phyloP scores from a whole-genome alignment of 2,888 invertebrate species.

The Heliconius ismenius region DNA sequence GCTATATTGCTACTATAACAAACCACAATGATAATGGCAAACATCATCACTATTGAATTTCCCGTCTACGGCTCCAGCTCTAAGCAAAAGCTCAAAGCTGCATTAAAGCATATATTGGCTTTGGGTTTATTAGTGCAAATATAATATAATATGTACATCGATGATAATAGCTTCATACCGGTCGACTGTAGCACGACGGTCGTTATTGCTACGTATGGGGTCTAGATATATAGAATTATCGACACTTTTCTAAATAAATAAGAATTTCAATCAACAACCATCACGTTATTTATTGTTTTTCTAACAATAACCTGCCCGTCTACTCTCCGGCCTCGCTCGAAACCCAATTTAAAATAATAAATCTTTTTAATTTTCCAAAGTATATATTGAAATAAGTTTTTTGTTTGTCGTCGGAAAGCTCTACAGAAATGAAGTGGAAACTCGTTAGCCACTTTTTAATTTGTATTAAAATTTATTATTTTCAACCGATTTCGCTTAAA shows the following conservation, averaged over 20 bases:
- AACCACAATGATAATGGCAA: too few species aligned
- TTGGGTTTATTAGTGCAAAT: neutral
- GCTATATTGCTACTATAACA: neutral
- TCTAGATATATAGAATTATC: too few species aligned
- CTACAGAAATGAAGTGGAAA: conserved; percentile 23
- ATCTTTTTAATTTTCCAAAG: conserved; percentile 18
- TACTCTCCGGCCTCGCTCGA: neutral
- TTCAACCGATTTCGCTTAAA: neutral
- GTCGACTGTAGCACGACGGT: too few species aligned
- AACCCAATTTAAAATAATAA: conserved; percentile 20
- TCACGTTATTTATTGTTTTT: neutral
- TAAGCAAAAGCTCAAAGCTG: neutral
- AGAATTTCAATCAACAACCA: neutral
- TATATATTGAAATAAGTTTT: conserved; percentile 12
- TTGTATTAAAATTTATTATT: conserved; percentile 3
- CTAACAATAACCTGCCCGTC: neutral
- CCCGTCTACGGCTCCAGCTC: neutral
- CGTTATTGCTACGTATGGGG: neutral
- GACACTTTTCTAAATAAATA: neutral
- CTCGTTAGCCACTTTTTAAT: conserved; percentile 19
- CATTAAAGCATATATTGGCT: neutral
- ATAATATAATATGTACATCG: too few species aligned
- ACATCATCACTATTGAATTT: neutral
- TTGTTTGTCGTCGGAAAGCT: conserved; percentile 19
- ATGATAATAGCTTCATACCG: too few species aligned